A percentile compares a stretch with the other conserved stretches of the same genome.
Evolutionary conservation across 2,888 invertebrate genomes (phyloP).

Genomic region (Dynastes tityus): DNA sequence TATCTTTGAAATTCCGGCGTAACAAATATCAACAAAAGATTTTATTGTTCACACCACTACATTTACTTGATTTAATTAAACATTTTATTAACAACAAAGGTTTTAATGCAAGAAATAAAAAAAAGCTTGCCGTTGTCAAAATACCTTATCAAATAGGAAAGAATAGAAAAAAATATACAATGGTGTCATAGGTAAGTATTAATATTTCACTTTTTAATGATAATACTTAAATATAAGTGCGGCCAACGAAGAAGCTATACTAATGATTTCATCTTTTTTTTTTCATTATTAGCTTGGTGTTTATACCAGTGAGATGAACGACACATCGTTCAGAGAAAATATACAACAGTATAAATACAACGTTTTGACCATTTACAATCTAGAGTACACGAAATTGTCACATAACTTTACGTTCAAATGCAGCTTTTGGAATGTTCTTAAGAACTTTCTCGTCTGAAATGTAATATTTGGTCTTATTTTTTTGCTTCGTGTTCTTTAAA

Average conservation of each 20-base stretch:
- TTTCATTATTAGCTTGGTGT: conserved; percentile 66
- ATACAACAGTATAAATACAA: conserved; percentile 58
- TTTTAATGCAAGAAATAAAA: too few species aligned
- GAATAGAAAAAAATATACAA: conserved; percentile 36
- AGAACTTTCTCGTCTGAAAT: conserved; percentile 3
- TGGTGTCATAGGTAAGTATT: conserved; percentile 56
- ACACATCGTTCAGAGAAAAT: conserved; percentile 62
- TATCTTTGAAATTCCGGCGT: too few species aligned
- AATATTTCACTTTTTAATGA: conserved; percentile 17
- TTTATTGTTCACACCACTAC: too few species aligned
- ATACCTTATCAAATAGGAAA: conserved; percentile 41
- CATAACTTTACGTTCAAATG: neutral
- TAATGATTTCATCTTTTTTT: conserved; percentile 57
- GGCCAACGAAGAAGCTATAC: conserved; percentile 64
- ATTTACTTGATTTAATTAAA: too few species aligned
- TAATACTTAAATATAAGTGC: conserved; percentile 57
- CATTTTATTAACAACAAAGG: too few species aligned
- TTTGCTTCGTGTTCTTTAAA: conserved; percentile 3
- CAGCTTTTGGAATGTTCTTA: conserved; percentile 29
- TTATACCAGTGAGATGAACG: conserved; percentile 68
- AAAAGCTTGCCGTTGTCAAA: conserved; percentile 41
- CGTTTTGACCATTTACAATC: neutral
- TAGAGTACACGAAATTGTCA: neutral
- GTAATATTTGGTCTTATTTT: neutral
- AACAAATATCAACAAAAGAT: too few species aligned